A percentile compares a stretch with the other conserved stretches of the same genome.
Conservation (phyloP, 2,888 invertebrate genomes). For the Brachyptera putata region DNA sequence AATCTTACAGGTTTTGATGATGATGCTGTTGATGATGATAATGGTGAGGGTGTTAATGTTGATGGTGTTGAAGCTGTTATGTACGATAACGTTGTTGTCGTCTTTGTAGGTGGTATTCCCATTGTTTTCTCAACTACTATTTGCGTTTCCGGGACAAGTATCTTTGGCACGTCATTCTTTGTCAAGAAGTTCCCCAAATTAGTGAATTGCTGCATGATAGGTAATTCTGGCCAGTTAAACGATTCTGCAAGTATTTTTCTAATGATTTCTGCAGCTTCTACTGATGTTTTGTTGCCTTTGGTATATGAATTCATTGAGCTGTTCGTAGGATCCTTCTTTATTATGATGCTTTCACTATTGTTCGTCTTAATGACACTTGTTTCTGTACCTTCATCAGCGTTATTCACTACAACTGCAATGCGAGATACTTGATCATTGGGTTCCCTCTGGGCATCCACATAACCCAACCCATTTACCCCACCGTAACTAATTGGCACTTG, state of each 20-base stretch:
- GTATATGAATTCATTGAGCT: background rate
- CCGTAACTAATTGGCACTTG: background rate
- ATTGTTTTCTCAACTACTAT: background rate
- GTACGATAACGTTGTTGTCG: conserved; percentile 41
- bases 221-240: conserved; percentile 34
- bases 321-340: background rate
- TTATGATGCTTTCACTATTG: background rate
- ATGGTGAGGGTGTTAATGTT: no score
- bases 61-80: no score
- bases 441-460: background rate
- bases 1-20: no score
- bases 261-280: conserved; percentile 3
- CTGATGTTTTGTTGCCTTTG: background rate
- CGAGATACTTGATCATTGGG: conserved; percentile 8
- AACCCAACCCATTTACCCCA: background rate
- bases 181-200: conserved; percentile 33
- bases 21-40: no score
- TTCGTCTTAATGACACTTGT: background rate
- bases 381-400: background rate
- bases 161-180: conserved; percentile 9
- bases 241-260: conserved; percentile 23
- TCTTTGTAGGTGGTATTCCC: conserved; percentile 41
- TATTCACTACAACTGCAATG: background rate
- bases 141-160: background rate
- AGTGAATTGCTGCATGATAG: conserved; percentile 36